A percentile compares a stretch with the other conserved stretches of the same genome.
phyloP scores from a whole-genome alignment of 2,113 vertebrate species.

The Caracal caracal region DNA sequence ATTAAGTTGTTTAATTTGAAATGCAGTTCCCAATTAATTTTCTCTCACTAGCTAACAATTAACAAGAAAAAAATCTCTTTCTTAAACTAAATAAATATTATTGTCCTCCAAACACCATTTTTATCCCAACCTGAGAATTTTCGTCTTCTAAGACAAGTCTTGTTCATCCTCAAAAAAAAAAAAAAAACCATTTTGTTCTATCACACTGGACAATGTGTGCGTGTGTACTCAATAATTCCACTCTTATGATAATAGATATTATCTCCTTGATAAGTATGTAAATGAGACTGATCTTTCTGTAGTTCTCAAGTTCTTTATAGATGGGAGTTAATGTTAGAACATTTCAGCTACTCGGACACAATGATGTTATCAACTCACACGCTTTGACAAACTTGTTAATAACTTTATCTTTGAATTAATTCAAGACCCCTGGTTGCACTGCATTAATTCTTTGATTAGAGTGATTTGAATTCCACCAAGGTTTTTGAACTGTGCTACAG shows the following conservation, averaged over 20 bases:
- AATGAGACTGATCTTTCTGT: conserved; percentile 16
- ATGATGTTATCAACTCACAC: neutral
- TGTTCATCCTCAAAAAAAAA: neutral
- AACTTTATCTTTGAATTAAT: conserved; percentile 19
- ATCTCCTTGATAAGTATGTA: neutral
- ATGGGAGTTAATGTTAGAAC: neutral
- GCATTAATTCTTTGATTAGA: neutral
- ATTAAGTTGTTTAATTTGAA: conserved; percentile 40
- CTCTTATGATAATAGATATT: neutral
- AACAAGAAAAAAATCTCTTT: conserved; percentile 40
- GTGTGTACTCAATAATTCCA: neutral
- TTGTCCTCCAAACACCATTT: neutral
- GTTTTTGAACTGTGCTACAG: neutral
- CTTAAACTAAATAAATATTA: conserved; percentile 50
- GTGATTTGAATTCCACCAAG: neutral
- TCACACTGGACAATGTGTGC: neutral
- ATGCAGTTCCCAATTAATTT: conserved; percentile 1
- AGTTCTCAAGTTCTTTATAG: neutral
- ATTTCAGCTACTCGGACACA: neutral
- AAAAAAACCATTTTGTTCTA: neutral
- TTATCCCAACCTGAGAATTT: neutral
- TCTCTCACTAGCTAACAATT: neutral
- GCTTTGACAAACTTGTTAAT: neutral
- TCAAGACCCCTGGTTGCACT: neutral
- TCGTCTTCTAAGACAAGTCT: conserved; percentile 6